These are phyloP conservation scores for Pachyuromys duprasi DNA, from an alignment of 2,797 vertebrate species.

Conservation along the genomic window DNA sequence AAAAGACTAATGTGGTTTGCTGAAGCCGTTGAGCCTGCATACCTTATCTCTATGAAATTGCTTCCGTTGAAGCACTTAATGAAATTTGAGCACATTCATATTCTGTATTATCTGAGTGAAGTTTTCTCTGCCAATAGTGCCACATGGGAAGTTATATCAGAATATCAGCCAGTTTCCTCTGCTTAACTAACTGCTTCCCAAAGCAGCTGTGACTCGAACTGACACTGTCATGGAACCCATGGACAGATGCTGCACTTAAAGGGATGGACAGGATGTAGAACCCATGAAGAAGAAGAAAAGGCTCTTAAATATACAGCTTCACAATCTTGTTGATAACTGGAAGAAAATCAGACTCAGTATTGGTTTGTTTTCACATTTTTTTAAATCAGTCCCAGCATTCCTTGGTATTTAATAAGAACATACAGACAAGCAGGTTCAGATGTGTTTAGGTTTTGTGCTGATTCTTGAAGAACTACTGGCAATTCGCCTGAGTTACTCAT, in stretches of 20 bases:
- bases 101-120: conserved; percentile 51
- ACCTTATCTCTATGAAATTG: conserved; percentile 65
- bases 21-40: conserved; percentile 64
- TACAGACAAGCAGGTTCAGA: background rate
- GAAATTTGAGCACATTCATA: conserved; percentile 75
- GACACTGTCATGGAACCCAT: conserved; percentile 78
- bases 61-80: conserved; percentile 33
- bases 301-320: conserved; percentile 69
- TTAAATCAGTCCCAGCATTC: conserved; percentile 29
- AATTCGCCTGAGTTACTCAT: background rate
- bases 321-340: conserved; percentile 70
- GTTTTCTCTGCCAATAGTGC: conserved; percentile 64
- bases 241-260: background rate
- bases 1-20: conserved; percentile 67
- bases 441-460: background rate
- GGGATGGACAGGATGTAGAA: conserved; percentile 11
- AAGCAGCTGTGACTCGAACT: conserved; percentile 80
- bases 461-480: background rate
- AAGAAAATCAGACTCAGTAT: background rate
- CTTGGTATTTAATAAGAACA: conserved; percentile 34
- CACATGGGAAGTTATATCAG: conserved; percentile 67
- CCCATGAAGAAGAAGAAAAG: conserved; percentile 75
- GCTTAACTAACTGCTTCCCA: conserved; percentile 79
- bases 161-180: conserved; percentile 58
- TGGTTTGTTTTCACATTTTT: conserved; percentile 34